Evolutionary conservation across 2,797 vertebrate species (phyloP), one percentile per base, ranked within the genome.

Genomic region (Parauchenoglanis ngamensis): DNA sequence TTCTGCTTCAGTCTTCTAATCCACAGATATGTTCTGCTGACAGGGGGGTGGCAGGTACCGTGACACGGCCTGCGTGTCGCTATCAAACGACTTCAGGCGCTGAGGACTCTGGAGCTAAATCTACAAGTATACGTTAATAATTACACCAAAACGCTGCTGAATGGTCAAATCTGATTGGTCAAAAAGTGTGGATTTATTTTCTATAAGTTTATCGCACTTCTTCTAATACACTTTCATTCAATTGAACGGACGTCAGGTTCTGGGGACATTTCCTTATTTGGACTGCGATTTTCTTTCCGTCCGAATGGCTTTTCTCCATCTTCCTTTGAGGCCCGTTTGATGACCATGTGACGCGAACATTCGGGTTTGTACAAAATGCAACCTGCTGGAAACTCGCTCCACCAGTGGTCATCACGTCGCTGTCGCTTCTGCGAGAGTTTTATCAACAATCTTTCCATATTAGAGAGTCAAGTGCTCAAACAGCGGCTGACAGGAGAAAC

Each of bases 1-100:
- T 70, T 82, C 85, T 31, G 63, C 75, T 63, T 72, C 3, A 23
- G 44, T 40, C 75, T 61, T 63, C 56, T 73, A 88, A 85, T 49
- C 56, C 46, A 8, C 25, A 4, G 11, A 49, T 28, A 61, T 8
- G 73, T 57, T 82, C 70, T 46, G 52, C n/a, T 68, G 17, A 59
- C 25, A 52, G 77, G 80, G 40, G 46, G 11, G 82, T 44, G 68
- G 31, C 61, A 35, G 40, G 67, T 40, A 31, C 59, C 25, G 31
- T 35, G 25, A 67, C 5, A 52, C 8, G 49, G 13, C 12, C 31
- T 31, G 44, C 28, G 70, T 25, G 57, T 3, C 15, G 78, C 57
- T 1, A 28, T 44, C 59, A 80, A 59, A 44, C 40, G 2, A 76
- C 23, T 75, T 49, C 21, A 3, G 8, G 19, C 68, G 7, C 8